Evolutionary conservation across 2,888 invertebrate genomes (phyloP), one percentile per base, ranked within the genome.

Genomic region (Harpalus rufipes): DNA sequence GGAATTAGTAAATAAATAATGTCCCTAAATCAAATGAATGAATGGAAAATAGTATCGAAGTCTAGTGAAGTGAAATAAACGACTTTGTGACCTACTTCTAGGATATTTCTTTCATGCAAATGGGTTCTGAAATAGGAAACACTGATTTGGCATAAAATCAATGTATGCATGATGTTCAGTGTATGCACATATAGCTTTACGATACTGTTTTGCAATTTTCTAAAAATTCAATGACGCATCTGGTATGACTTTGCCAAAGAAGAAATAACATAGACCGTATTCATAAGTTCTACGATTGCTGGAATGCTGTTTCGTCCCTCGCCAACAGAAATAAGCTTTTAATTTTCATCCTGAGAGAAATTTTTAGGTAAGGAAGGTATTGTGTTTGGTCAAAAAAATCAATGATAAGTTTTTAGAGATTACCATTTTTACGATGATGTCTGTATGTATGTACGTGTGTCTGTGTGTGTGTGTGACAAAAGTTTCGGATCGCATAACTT

Each of bases 101-200:
- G 58, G 58, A 78, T 78, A 51, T 58, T 78, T 58, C 78, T 56
- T 78, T 21, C 78, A 78, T 58, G 56, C 32, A 58, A 32, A 51
- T 81, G 44, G 65, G 41, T 81, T 81, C 81, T 14, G 65, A 81
- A 65, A 65, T 65, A 65, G 65, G 65, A 81, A 81, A 81, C 81
- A 81, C 81, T 81, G 81, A 81, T 81, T 65, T 81, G 81, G 81
- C 81, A 81, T 81, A 81, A 81, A 81, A 81, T 81, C 81, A 81
- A 81, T 81, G 81, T 65, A 65, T 81, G 81, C 65, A 63, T 81
- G 81, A 68, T 63, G 81, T 65, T 81, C 80, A 81, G 63, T 81
- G 61, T 81, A 81, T 81, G 81, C 81, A 65, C 44, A 81, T 81
- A 65, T 81, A 81, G 65, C 81, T 81, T 81, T 81, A 81, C 81